phyloP scores from a whole-genome alignment of 2,888 invertebrate species.

The Bugula neritina region DNA sequence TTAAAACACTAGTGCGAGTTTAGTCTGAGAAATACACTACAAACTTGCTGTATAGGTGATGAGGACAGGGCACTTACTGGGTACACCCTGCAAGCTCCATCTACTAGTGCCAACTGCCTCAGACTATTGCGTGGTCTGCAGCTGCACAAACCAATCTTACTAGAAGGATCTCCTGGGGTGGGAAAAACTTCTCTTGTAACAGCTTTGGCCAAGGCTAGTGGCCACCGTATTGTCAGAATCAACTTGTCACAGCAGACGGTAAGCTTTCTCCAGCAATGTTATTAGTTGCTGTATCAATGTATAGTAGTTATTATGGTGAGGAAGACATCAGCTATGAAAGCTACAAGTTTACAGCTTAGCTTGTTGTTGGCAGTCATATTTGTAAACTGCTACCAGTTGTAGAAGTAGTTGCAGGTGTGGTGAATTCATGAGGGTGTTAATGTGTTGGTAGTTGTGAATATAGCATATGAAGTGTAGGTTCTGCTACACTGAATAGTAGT shows the following conservation, averaged over 20 bases:
- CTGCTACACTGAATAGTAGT: too few relatives aligned
- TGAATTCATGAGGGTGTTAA: too few relatives aligned
- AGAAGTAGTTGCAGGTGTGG: too few relatives aligned
- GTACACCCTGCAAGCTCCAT: constrained; percentile 52
- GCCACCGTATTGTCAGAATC: constrained; percentile 79
- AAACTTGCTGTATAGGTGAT: too few relatives aligned
- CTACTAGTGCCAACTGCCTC: constrained; percentile 67
- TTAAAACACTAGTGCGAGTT: too few relatives aligned
- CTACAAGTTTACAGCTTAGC: too few relatives aligned
- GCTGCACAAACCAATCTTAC: constrained; percentile 73
- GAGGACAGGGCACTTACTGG: constrained; percentile 26
- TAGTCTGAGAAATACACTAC: too few relatives aligned
- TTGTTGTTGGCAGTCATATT: too few relatives aligned
- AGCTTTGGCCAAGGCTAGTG: constrained; percentile 77
- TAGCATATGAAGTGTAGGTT: too few relatives aligned
- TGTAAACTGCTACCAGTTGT: too few relatives aligned
- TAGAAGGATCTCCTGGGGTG: constrained; percentile 92
- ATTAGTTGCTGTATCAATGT: not conserved
- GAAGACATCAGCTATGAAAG: too few relatives aligned
- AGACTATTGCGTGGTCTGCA: constrained; percentile 82
- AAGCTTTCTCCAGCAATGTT: constrained; percentile 47
- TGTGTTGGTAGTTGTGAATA: not conserved
- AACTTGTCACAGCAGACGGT: constrained; percentile 98
- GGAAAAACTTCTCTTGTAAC: constrained; percentile 93
- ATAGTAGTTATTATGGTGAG: too few relatives aligned